These are phyloP conservation scores for Pelodiscus sinensis DNA, from an alignment of 2,113 vertebrate genomes.

Conservation along the genomic window DNA sequence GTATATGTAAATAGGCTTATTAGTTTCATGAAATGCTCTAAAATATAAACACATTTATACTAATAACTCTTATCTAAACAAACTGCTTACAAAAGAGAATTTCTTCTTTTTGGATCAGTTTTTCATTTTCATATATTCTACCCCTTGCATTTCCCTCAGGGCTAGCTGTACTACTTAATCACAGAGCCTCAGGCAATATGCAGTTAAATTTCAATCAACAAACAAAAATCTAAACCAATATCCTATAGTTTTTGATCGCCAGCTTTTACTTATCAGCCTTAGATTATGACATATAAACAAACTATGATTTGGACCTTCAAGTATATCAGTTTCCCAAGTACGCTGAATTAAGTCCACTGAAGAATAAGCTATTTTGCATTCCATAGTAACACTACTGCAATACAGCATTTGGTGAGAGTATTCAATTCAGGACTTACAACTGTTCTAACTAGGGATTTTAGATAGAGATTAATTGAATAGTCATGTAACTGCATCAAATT, in stretches of 20 bases:
- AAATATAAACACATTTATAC: not conserved
- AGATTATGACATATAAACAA: not conserved
- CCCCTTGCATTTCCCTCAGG: not conserved
- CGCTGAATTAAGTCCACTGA: not conserved
- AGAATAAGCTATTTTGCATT: not conserved
- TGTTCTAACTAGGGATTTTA: no score
- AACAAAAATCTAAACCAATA: not conserved
- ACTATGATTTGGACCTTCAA: rapidly evolving
- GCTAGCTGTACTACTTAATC: not conserved
- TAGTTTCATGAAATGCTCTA: not conserved
- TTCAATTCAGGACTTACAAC: not conserved
- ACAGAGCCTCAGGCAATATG: not conserved
- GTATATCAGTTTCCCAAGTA: not conserved
- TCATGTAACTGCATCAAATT: no score
- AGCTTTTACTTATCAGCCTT: not conserved
- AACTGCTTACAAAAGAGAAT: not conserved
- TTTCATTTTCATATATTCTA: not conserved
- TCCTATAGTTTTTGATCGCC: not conserved
- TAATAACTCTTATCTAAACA: not conserved
- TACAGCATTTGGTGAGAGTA: rapidly evolving
- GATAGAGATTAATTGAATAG: no score
- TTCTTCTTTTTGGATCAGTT: no score
- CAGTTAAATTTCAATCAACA: not conserved
- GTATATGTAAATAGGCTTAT: not conserved
- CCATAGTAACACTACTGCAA: not conserved